Percentiles rank a stretch among this genome's conserved stretches.
These are phyloP conservation scores for Pristionchus arcanus DNA, from an alignment of 2,888 invertebrate species.

Conservation along the genomic window DNA sequence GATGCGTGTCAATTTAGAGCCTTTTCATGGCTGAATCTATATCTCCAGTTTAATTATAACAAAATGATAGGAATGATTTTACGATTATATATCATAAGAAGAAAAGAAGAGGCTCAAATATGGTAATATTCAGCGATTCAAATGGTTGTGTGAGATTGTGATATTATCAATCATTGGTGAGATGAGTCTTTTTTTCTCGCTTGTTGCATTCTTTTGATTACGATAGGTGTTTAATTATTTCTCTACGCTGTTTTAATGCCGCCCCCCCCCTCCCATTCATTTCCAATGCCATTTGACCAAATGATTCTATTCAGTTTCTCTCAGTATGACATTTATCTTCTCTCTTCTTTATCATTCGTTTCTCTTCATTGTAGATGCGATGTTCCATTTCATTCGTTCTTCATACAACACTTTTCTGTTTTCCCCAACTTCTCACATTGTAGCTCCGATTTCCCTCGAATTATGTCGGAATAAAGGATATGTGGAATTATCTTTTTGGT, in stretches of 20 bases:
- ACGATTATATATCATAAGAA: too few species aligned
- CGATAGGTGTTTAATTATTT: neutral
- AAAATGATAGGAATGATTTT: neutral
- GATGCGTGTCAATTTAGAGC: neutral
- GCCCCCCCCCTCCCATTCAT: neutral
- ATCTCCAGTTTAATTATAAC: neutral
- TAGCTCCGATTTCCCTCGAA: neutral
- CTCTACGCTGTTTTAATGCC: neutral
- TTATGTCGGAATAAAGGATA: conserved; percentile 5
- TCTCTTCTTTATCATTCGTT: conserved; percentile 24
- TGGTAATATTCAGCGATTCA: too few species aligned
- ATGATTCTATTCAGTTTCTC: conserved; percentile 32
- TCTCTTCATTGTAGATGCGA: neutral
- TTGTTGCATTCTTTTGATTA: too few species aligned
- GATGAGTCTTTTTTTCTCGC: too few species aligned
- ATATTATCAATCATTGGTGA: too few species aligned
- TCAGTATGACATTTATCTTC: neutral
- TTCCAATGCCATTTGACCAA: neutral
- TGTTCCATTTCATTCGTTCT: neutral
- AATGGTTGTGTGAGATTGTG: too few species aligned
- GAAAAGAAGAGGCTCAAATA: too few species aligned
- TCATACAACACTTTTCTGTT: neutral
- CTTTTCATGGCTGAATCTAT: neutral
- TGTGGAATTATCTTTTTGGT: conserved; percentile 24
- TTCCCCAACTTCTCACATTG: neutral